Percentiles rank a stretch among this genome's conserved stretches.
Conservation (phyloP, 1,140 invertebrate species). For the Drosophila santomea region DNA sequence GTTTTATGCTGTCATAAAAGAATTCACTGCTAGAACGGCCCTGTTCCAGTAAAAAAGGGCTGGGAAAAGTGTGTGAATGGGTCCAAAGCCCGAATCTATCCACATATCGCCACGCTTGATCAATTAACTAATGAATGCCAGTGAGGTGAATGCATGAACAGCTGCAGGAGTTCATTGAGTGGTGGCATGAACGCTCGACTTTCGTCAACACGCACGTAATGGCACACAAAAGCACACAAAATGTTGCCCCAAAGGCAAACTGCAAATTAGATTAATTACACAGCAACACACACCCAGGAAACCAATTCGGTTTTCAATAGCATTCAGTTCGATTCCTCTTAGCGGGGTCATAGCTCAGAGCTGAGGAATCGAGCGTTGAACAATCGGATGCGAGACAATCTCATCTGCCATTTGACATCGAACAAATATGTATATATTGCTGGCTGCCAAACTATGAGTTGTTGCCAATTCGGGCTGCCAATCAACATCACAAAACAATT, state of each 20-base stretch:
- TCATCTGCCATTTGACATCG: conserved; percentile 7
- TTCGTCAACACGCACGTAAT: conserved; percentile 40
- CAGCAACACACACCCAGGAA: conserved; percentile 32
- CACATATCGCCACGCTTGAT: conserved; percentile 32
- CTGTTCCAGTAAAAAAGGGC: conserved; percentile 6
- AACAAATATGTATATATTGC: neutral
- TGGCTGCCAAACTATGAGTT: conserved; percentile 42
- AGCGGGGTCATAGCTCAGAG: conserved; percentile 19
- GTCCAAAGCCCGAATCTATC: conserved; percentile 3
- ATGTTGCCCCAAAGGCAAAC: conserved; percentile 7
- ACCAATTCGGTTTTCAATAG: conserved; percentile 40
- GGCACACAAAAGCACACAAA: conserved; percentile 16
- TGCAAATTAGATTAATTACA: conserved; percentile 63
- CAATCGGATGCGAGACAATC: conserved; percentile 14
- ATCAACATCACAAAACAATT: conserved; percentile 75
- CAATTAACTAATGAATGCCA: conserved; percentile 58
- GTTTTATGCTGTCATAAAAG: conserved; percentile 45
- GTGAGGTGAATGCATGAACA: conserved; percentile 26
- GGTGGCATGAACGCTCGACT: neutral
- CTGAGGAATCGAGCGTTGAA: conserved; percentile 15
- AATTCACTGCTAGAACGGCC: conserved; percentile 28
- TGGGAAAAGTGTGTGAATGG: conserved; percentile 15
- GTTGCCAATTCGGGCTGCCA: conserved; percentile 70
- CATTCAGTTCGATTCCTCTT: conserved; percentile 17
- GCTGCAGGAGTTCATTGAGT: conserved; percentile 17